Base-by-base conservation (phyloP, 2,888 invertebrate species). In the Ophion slaviceki region DNA sequence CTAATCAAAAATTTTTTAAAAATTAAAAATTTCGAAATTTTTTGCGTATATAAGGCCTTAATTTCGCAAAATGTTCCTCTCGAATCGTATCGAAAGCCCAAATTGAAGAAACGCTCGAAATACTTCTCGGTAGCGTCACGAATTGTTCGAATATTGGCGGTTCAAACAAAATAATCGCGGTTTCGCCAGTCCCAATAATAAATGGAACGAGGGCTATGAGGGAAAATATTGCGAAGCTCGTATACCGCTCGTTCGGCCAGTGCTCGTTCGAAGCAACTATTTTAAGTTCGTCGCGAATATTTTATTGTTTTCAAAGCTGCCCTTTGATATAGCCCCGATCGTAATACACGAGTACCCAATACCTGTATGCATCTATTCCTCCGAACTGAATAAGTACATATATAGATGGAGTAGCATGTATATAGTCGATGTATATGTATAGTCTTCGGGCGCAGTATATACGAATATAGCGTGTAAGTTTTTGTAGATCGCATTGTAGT, bases 311-410 rank as follows among this genome's bases (percentile, higher is more conserved):
- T 28, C 64, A 11, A 17, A 47, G 7, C 40, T 6, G 40, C 40
- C 40, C 40, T 40, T 40, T 40, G 40, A 40, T 40, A 40, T 40
- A 40, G 40, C 64, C 61, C 24, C 47, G 64, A 75, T 75, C 28
- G 64, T 32, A n/a, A 75, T 64, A 14, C 61, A 62, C 24, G 5
- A 40, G 47, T 32, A 64, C 45, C 20, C 14, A 40, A 36, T 61
- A 28, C n/a, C 17, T 32, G 32, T 64, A 47, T 62, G 40, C 75
- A 47, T 74, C 45, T 40, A 61, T 40, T 45, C 17, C 61, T 61
- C 40, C 72, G 72, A 74, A 61, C 61, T 40, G 61, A 61, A 40
- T 74, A 61, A 74, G 72, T 61, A 74, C 17, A 32, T 74, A 61
- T 61, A 64, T 28, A 64, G 24, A 28, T 28, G 17, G 24, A 64